Base-by-base conservation (phyloP, 1,140 invertebrate species). In the Wiebesia pumilae region DNA sequence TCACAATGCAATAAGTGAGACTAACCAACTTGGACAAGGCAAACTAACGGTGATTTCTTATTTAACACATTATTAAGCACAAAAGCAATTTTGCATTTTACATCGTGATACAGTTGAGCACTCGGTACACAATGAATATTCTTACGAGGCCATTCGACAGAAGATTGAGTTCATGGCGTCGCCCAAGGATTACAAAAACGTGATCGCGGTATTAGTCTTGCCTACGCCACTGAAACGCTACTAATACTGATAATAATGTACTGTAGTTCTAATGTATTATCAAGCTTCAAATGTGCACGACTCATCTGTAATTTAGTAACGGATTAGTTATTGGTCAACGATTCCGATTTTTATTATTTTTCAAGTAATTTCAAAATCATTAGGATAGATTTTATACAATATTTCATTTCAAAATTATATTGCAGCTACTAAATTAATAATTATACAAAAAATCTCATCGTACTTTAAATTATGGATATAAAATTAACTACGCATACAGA, bases 121-220 rank as follows among this genome's bases (percentile, higher is more conserved):
- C 77, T 75, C 35, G 51, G 16, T 47, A 19, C 21, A 87, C 75
- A 80, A 80, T 86, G 40, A 2, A 58, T 40, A 78, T 83, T 54
- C 58, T 83, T 80, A 71, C 35, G 58, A 69, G 73, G 78, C 62
- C 79, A 43, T 80, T 67, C 38, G 30, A 80, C 30, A 51, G n/a
- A 54, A 83, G 21, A 83, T 87, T 79, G 81, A 87, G 71, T 33
- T 83, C 81, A 82, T n/a, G 43, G 77, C 38, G 30, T 75, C 67
- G 40, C 40, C 27, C 85, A 81, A 83, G 85, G 58, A 83, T 83
- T 79, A 87, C n/a, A 69, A 87, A 79, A 83, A 87, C 81, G 71
- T 80, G 81, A 83, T 83, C 65, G 58, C 47, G 3, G 43, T 47
- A 83, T 87, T 84, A 87, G 62, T 78, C 81, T 87, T 80, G 73